These are phyloP conservation scores for Nymphalis io DNA, from an alignment of 1,140 invertebrate species.

Conservation along the genomic window DNA sequence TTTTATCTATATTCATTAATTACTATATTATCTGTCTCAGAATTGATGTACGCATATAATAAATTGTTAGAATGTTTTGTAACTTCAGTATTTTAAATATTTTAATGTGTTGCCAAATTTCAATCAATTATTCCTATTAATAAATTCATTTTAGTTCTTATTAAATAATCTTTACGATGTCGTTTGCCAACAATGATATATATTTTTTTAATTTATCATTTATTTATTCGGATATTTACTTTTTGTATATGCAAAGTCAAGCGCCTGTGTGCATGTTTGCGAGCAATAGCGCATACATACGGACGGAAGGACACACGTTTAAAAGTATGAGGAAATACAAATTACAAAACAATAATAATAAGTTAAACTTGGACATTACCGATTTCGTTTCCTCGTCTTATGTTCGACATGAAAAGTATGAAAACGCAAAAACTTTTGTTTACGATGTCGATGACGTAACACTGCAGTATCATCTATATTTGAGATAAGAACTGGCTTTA, in stretches of 20 bases:
- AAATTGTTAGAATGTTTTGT: background rate
- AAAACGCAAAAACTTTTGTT: background rate
- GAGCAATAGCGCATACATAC: no score
- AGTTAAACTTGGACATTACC: no score
- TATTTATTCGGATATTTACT: background rate
- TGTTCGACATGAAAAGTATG: background rate
- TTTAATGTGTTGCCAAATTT: background rate
- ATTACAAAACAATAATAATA: no score
- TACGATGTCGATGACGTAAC: conserved; percentile 6
- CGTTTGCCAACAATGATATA: background rate
- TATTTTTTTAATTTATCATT: background rate
- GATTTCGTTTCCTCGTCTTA: no score
- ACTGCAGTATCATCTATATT: conserved; percentile 18
- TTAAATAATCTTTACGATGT: background rate
- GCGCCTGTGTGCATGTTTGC: no score
- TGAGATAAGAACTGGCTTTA: conserved; percentile 10
- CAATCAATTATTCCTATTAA: background rate
- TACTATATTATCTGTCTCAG: background rate
- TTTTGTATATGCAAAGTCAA: background rate
- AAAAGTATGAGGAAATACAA: no score
- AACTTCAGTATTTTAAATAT: conserved; percentile 1
- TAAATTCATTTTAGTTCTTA: background rate
- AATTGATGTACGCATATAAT: background rate
- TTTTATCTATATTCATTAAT: no score
- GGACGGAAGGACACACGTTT: no score